Base-by-base conservation (phyloP, 2,888 invertebrate species). In the Erebia palarica region DNA sequence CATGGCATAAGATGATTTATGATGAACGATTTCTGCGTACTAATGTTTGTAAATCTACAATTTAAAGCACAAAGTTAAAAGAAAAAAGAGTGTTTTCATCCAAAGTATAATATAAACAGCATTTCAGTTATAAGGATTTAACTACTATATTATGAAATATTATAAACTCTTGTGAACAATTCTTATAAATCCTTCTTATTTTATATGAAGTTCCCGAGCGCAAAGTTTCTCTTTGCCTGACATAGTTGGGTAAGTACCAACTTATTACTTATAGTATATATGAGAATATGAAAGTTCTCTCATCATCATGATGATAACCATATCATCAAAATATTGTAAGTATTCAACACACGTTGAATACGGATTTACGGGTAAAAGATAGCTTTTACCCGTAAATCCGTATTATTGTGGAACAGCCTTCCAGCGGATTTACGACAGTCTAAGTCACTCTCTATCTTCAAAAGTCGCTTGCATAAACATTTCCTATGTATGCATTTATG, bases 111-210 rank as follows among this genome's bases (percentile, higher is more conserved):
- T 53, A 36, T n/a, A n/a, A n/a, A 27, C 4, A 53, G 42, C 13
- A 47, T 63, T 57, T 57, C 44, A 42, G 21, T 57, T 65, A 65
- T 16, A 18, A 57, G 65, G 14, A 57, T 66, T 55, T 57, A 55
- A 66, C 57, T 57, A 66, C 55, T 65, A 55, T 42, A 47, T 47
- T 51, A 51, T 14, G 14, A 5, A 36, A 36, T 51, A 27, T 65
- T 44, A 21, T 44, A 10, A 44, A 66, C 44, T 55, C 57, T 66
- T 57, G 65, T 14, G 57, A 57, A 66, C 65, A 66, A 57, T 66
- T 44, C 21, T 57, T 66, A 66, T 66, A 66, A 66, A 66, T 58
- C 65, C 65, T 57, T 66, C 65, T 57, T 66, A 57, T 66, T 66
- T 66, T 57, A 66, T 57, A 66, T 66, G 65, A 66, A 66, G 44